Base-by-base conservation (phyloP, 2,797 vertebrate species). In the Aselliscus stoliczkanus region DNA sequence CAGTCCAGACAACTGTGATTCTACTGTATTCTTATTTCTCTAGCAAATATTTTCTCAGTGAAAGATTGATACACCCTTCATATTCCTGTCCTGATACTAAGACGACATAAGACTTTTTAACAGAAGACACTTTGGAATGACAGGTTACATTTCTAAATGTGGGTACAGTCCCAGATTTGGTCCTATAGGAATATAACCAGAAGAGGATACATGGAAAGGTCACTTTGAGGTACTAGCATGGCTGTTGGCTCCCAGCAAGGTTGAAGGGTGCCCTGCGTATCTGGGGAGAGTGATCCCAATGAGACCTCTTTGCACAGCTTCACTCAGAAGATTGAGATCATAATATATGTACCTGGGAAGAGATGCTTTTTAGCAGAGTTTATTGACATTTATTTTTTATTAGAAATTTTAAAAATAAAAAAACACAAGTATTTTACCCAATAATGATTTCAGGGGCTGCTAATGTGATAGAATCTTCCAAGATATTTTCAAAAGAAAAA, bases 371-470 rank as follows among this genome's bases (percentile, higher is more conserved):
- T 90, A 95, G 76, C 62, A 82, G 56, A 89, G 37, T 95, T 94
- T 90, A 93, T 95, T 95, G 84, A 54, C 17, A 54, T 54, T 54
- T 94, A 93, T 81, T 93, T 95, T 92, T 90, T 95, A 95, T 93
- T 93, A 87, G 80, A 9, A 65, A 93, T 92, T 96, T 84, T 4
- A 72, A 94, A 95, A 94, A 50, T 50, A 88, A 93, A 84, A n/a
- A 95, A 95, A 93, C 82, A 77, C 15, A 82, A 93, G 10, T 84
- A 90, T 81, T 89, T 77, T 79, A 77, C 39, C n/a, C 64, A 95
- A 62, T 89, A 92, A 95, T 93, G 44, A 87, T 83, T 85, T 92
- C 81, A 89, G 39, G 52, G 77, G 65, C 21, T 88, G 31, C 56
- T 77, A 73, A 89, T 92, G 31, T 90, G 37, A 90, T 50, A 90